Base-by-base conservation (phyloP, 1,140 invertebrate genomes). In the Lerema accius region DNA sequence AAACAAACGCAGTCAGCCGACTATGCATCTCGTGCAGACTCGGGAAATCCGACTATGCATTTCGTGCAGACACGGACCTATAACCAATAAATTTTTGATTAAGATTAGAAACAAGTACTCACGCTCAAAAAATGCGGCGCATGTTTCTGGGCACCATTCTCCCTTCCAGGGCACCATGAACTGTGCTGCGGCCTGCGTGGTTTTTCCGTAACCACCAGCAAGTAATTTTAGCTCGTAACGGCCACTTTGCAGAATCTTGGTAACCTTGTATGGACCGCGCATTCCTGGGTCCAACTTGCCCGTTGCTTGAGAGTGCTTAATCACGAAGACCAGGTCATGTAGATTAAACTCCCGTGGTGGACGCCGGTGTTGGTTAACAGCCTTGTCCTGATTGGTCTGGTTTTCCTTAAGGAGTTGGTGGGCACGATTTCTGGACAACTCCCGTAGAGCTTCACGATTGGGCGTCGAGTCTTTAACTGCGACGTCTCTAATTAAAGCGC, bases 281-380 rank as follows among this genome's bases (percentile, higher is more conserved):
- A 71, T 66, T 1, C 65, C 49, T 0, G 35, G 14, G 26, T 67
- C 65, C 0, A 71, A 35, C 10, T 71, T 71, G 3, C 62, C 65
- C 5, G 49, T 51, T 1, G 45, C 37, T 37, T 67, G 69, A 11
- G 67, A 48, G 13, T 15, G 17, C 40, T 69, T 65, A 0, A 62
- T 65, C 0, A 69, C 67, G 51, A 65, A 69, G 0, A 62, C 63
- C 4, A 55, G 16, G 9, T 63, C 55, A 35, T 60, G 37, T 1
- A 61, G 7, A 0, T 16, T 0, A 55, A 56, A 68, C 3, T 6
- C 15, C 6, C 37, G 39, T 4, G 55, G 26, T 13, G 19, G 19
- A 5, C 5, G 19, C 5, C 5, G 2, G 2, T 23, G 19, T 5
- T 23, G 19, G 5, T 23, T 23, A 3, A 5, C 2, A 5, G 2